These are phyloP conservation scores for Argyrosomus regius DNA, from an alignment of 2,797 vertebrate species.

Conservation along the genomic window DNA sequence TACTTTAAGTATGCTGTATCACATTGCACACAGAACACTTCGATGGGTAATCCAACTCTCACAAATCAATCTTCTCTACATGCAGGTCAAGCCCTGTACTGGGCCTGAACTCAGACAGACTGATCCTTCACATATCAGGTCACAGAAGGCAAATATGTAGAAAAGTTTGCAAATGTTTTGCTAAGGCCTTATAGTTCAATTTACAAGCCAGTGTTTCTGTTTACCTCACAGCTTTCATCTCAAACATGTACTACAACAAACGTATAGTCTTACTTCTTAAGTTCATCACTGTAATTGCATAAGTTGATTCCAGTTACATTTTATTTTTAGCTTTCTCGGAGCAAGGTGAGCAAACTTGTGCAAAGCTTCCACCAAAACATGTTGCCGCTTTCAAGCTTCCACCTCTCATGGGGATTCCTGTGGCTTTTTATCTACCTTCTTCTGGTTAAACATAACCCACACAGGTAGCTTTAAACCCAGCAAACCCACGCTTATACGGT, in stretches of 20 bases:
- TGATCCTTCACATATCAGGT: not conserved
- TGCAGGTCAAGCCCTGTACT: not conserved
- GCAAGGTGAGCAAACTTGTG: not conserved
- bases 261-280: not conserved
- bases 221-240: not conserved
- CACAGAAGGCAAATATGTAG: not conserved
- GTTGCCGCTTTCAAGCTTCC: constrained; percentile 16
- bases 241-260: not conserved
- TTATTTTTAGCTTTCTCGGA: constrained; percentile 1
- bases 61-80: not conserved
- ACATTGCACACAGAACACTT: no score
- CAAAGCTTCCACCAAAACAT: not conserved
- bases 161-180: not conserved
- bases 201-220: not conserved
- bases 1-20: no score
- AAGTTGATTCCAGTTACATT: not conserved
- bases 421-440: not conserved
- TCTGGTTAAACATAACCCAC: not conserved
- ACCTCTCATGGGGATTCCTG: constrained; percentile 7
- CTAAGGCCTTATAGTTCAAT: not conserved
- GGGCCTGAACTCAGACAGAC: not conserved
- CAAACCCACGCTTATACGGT: not conserved
- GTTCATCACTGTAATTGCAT: not conserved
- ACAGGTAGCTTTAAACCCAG: not conserved
- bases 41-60: not conserved